phyloP scores from a whole-genome alignment of 2,888 invertebrate genomes.

The Poecilobothrus nobilitatus region DNA sequence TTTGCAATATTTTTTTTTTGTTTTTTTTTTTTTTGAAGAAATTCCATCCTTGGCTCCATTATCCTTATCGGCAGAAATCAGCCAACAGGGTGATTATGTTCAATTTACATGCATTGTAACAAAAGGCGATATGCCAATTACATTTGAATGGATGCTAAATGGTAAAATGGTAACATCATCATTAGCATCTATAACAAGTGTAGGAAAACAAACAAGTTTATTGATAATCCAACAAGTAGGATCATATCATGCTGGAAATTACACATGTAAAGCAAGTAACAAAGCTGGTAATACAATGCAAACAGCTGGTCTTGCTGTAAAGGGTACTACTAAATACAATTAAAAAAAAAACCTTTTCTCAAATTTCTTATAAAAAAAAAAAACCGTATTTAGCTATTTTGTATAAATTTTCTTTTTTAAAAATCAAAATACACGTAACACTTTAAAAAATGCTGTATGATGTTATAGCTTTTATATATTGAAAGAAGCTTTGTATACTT shows the following conservation, averaged over 20 bases:
- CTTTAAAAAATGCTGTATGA: neutral
- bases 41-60: slow-evolving; percentile 35
- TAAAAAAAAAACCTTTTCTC: neutral
- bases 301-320: slow-evolving; percentile 50
- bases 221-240: slow-evolving; percentile 53
- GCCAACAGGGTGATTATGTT: slow-evolving; percentile 57
- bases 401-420: neutral
- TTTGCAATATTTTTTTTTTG: neutral
- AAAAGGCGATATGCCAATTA: slow-evolving; percentile 59
- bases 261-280: slow-evolving; percentile 52
- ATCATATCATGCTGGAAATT: slow-evolving; percentile 54
- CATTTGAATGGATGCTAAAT: slow-evolving; percentile 51
- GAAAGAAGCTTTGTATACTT: no score
- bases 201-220: slow-evolving; percentile 46
- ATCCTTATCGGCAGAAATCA: slow-evolving; percentile 37
- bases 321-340: slow-evolving; percentile 46
- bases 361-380: neutral
- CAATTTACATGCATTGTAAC: slow-evolving; percentile 78
- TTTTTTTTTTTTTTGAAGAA: slow-evolving; percentile 27
- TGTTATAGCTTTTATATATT: neutral
- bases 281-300: slow-evolving; percentile 48
- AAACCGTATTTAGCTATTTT: neutral
- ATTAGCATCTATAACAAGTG: slow-evolving; percentile 34
- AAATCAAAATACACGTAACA: neutral
- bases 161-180: slow-evolving; percentile 27